Evolutionary conservation across 2,888 invertebrate species (phyloP).

Genomic region (Magallana nippona): DNA sequence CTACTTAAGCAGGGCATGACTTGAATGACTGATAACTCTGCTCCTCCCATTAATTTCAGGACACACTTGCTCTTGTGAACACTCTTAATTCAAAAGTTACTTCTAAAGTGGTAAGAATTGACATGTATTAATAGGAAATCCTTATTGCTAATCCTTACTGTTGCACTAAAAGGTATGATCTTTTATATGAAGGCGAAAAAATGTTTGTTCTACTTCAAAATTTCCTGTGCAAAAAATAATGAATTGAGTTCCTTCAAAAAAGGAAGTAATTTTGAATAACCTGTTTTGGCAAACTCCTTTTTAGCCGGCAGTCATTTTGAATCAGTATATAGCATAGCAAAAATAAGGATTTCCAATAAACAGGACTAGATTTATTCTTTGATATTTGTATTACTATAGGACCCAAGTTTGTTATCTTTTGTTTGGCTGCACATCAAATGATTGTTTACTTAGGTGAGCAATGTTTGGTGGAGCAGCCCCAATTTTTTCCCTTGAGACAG

Average conservation of each 20-base stretch:
- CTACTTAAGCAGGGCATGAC: conserved; percentile 25
- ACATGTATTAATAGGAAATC: conserved; percentile 6
- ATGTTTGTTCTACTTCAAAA: not conserved
- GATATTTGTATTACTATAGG: not conserved
- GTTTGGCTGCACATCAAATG: conserved; percentile 29
- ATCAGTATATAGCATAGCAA: not conserved
- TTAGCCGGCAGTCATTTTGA: too few relatives aligned
- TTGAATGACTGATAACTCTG: conserved; percentile 19
- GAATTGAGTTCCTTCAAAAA: not conserved
- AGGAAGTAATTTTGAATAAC: not conserved
- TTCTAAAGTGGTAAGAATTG: conserved; percentile 40
- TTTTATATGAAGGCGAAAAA: too few relatives aligned
- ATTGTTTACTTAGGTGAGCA: not conserved
- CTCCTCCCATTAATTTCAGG: conserved; percentile 31
- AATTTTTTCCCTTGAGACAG: not conserved
- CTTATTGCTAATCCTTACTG: not conserved
- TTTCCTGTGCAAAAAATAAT: not conserved
- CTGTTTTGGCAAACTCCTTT: too few relatives aligned
- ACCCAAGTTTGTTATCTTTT: conserved; percentile 1
- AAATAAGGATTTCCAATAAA: conserved; percentile 12
- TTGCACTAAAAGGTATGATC: too few relatives aligned
- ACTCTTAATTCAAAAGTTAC: conserved; percentile 40
- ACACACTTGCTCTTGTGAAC: conserved; percentile 39
- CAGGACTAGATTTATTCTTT: not conserved
- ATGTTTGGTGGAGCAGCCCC: conserved; percentile 5